Evolutionary conservation across 2,113 vertebrate genomes (phyloP).

Genomic region (Pelmatolapia mariae): DNA sequence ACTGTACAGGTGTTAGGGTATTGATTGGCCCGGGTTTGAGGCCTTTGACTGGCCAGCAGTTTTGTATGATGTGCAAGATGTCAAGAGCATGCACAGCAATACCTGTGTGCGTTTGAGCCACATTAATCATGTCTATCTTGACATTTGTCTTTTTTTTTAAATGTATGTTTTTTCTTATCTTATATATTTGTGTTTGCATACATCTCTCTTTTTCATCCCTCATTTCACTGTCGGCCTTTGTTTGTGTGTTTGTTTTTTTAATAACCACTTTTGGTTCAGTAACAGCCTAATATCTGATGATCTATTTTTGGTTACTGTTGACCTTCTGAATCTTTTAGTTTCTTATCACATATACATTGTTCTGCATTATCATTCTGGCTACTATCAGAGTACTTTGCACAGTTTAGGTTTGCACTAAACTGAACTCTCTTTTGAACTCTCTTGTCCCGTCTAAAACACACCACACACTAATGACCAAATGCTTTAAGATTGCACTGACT

Average conservation of each 20-base stretch:
- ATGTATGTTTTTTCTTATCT: background rate
- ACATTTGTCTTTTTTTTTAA: background rate
- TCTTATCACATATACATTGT: background rate
- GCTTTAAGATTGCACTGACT: background rate
- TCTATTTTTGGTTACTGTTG: background rate
- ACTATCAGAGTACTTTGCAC: background rate
- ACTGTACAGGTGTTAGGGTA: background rate
- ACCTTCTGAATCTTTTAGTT: background rate
- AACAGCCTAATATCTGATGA: background rate
- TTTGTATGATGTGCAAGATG: background rate
- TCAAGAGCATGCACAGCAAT: background rate
- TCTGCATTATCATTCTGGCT: background rate
- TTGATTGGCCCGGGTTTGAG: background rate
- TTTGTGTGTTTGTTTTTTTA: background rate
- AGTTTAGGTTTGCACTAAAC: background rate
- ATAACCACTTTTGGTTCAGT: background rate
- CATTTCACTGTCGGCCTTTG: background rate
- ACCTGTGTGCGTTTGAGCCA: background rate
- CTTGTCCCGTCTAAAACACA: background rate
- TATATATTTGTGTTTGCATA: background rate
- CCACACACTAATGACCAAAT: background rate
- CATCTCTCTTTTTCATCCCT: background rate
- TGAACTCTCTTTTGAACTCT: background rate
- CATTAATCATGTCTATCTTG: background rate
- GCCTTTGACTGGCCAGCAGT: background rate